Conservation (phyloP, 2,888 invertebrate species). For the Drosophila cracens region DNA sequence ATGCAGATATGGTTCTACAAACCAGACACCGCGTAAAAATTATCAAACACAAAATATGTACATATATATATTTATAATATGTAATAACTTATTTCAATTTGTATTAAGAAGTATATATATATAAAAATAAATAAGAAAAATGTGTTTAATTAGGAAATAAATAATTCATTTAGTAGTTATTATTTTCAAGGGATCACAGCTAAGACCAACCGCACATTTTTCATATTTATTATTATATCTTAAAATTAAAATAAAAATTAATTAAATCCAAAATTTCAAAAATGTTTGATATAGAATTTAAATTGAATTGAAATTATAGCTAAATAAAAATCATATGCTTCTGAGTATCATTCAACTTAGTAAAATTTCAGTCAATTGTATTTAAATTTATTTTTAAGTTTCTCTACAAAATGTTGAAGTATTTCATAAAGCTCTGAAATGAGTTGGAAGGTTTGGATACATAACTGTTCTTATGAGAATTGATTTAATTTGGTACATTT, state of each 20-base stretch:
- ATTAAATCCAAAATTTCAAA: background rate
- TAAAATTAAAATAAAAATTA: background rate
- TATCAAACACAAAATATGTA: background rate
- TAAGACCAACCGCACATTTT: background rate
- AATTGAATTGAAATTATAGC: background rate
- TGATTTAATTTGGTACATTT: background rate
- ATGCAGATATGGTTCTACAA: slow-evolving; percentile 14
- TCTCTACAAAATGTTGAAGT: too few species aligned
- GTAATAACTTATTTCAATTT: background rate
- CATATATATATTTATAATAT: background rate
- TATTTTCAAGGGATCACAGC: background rate
- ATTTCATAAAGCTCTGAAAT: background rate
- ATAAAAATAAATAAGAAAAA: background rate
- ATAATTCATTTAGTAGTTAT: background rate
- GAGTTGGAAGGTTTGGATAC: background rate
- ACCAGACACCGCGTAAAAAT: background rate
- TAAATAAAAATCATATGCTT: background rate
- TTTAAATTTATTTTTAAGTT: background rate
- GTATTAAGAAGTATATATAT: background rate
- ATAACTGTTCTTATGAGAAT: too few species aligned
- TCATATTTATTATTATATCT: background rate
- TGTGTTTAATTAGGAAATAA: background rate
- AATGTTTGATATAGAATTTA: background rate
- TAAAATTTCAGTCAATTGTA: background rate
- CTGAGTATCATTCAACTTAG: background rate